Conservation (phyloP, 2,888 invertebrate species). For the Phengaris arion region DNA sequence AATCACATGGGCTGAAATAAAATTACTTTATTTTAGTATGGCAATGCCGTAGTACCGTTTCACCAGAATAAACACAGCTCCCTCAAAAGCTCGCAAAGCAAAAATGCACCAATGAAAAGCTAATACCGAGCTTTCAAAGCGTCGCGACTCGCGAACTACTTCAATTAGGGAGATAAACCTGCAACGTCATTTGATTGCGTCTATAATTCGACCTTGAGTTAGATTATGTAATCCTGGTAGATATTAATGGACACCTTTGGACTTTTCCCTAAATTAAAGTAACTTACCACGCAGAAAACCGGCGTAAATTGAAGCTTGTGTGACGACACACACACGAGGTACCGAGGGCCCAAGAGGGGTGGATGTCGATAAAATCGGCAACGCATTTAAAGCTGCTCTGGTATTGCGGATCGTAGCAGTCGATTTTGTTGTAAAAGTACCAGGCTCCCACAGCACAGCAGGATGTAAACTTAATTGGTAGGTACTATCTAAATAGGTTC, state of each 20-base stretch:
- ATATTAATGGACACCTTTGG: too few species aligned
- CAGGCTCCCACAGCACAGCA: neutral
- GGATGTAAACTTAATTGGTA: neutral
- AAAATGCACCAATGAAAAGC: conserved; percentile 8
- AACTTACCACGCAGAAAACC: too few species aligned
- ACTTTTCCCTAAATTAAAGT: too few species aligned
- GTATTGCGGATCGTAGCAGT: neutral
- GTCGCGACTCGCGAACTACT: neutral
- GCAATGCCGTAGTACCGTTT: too few species aligned
- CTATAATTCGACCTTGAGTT: neutral
- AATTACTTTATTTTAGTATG: too few species aligned
- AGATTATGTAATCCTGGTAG: neutral
- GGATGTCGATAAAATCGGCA: too few species aligned
- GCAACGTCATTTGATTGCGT: neutral
- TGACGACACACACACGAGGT: too few species aligned
- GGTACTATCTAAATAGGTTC: neutral
- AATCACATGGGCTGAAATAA: too few species aligned
- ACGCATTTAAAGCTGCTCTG: too few species aligned
- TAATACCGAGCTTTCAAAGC: conserved; percentile 7
- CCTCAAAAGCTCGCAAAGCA: neutral
- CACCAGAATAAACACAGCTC: neutral
- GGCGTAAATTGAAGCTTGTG: too few species aligned
- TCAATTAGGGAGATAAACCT: conserved; percentile 13
- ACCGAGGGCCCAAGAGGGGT: too few species aligned
- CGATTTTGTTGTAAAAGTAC: neutral